phyloP scores from a whole-genome alignment of 2,797 vertebrate species.

The Enteromius unitaeniatus region DNA sequence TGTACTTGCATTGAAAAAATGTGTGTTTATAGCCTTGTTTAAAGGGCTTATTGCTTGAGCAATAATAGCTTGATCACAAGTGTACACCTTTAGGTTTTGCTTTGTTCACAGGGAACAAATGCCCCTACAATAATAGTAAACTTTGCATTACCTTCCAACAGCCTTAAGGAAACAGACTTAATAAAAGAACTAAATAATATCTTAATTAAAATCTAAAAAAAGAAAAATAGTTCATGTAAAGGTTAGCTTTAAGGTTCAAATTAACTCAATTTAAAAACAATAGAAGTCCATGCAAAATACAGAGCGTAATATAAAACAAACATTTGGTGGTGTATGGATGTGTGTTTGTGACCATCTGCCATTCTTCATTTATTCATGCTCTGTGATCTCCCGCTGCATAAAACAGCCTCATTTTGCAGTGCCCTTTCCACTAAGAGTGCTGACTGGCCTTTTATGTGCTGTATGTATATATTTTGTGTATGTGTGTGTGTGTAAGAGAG shows the following conservation, averaged over 20 bases:
- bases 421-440: slow-evolving; percentile 40
- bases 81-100: neutral
- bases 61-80: neutral
- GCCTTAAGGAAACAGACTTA: neutral
- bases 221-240: neutral
- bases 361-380: slow-evolving; percentile 49
- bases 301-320: neutral
- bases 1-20: neutral
- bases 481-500: neutral
- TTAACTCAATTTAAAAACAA: slow-evolving; percentile 9
- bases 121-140: neutral
- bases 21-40: neutral
- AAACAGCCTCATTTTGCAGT: slow-evolving; percentile 40
- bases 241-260: neutral
- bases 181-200: neutral
- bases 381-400: slow-evolving; percentile 43
- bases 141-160: neutral
- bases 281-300: neutral
- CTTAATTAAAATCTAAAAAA: neutral
- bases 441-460: slow-evolving; percentile 45
- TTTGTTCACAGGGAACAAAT: neutral
- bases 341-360: slow-evolving; percentile 24
- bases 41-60: neutral
- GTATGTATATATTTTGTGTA: neutral
- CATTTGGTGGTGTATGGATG: neutral